Evolutionary conservation across 2,113 vertebrate genomes (phyloP).

Genomic region (Bucco capensis): DNA sequence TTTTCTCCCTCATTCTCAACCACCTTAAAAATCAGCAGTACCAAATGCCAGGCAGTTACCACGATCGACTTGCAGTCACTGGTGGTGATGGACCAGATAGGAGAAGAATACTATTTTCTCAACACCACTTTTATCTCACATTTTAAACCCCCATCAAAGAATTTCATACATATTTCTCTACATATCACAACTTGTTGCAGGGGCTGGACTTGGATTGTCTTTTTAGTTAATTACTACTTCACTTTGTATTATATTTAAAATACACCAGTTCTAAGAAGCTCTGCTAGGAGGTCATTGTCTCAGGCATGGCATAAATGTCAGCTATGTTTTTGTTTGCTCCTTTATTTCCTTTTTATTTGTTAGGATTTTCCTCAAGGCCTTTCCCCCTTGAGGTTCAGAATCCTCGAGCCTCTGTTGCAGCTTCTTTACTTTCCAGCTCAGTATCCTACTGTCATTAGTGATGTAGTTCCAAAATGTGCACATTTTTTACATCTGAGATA

Average conservation of each 20-base stretch:
- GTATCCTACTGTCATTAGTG: not conserved
- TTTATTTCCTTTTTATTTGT: not conserved
- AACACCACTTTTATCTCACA: conserved; percentile 32
- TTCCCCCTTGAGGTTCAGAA: not conserved
- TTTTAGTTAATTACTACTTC: conserved; percentile 29
- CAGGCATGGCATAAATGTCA: not conserved
- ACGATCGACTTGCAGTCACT: not conserved
- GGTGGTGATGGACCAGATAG: not conserved
- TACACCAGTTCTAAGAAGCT: not conserved
- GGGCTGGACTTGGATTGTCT: conserved; percentile 19
- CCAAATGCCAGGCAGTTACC: not conserved
- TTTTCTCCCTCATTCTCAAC: not conserved
- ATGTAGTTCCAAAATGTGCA: not conserved
- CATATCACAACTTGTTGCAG: conserved; percentile 43
- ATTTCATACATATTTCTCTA: conserved; percentile 51
- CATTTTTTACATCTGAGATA: conserved; percentile 2
- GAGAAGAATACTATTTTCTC: conserved; percentile 23
- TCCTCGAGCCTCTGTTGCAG: not conserved
- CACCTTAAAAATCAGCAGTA: not conserved
- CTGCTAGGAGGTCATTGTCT: not conserved
- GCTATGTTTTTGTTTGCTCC: conserved; percentile 3
- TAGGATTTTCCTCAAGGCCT: not conserved
- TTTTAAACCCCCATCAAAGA: conserved; percentile 45
- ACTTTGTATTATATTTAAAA: conserved; percentile 25
- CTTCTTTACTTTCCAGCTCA: not conserved